phyloP scores from a whole-genome alignment of 1,140 invertebrate genomes.

The Micrasema longulum region DNA sequence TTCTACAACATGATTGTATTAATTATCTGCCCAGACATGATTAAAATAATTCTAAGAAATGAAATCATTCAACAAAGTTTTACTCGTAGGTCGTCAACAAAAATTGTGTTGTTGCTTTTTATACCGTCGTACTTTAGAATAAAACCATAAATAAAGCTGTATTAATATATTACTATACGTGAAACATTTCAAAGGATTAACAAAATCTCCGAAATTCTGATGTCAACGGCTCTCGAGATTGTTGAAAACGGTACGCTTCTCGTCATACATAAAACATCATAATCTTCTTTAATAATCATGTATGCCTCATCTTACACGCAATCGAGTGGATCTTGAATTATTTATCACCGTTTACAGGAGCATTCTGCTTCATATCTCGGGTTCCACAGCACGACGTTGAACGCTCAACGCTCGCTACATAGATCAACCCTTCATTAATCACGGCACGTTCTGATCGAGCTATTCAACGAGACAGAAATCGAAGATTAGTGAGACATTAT shows the following conservation, averaged over 20 bases:
- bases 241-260: not conserved
- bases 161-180: too few relatives aligned
- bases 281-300: slow-evolving; percentile 29
- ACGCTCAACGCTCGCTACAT: slow-evolving; percentile 8
- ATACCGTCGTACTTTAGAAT: too few relatives aligned
- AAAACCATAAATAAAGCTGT: too few relatives aligned
- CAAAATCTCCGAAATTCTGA: not conserved
- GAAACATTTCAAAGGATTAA: not conserved
- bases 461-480: slow-evolving; percentile 26
- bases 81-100: too few relatives aligned
- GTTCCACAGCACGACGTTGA: slow-evolving; percentile 21
- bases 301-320: slow-evolving; percentile 34
- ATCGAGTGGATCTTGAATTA: slow-evolving; percentile 38
- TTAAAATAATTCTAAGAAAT: too few relatives aligned
- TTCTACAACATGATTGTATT: too few relatives aligned
- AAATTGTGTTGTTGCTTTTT: too few relatives aligned
- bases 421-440: slow-evolving; percentile 21
- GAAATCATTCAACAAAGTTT: too few relatives aligned
- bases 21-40: too few relatives aligned
- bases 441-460: slow-evolving; percentile 14
- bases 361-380: not conserved
- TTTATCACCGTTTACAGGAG: slow-evolving; percentile 32
- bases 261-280: slow-evolving; percentile 38
- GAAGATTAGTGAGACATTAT: not conserved
- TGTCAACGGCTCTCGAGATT: not conserved